A percentile compares a stretch with the other conserved stretches of the same genome.
These are phyloP conservation scores for Taenioides sp. DNA, from an alignment of 2,797 vertebrate genomes.

Conservation along the genomic window DNA sequence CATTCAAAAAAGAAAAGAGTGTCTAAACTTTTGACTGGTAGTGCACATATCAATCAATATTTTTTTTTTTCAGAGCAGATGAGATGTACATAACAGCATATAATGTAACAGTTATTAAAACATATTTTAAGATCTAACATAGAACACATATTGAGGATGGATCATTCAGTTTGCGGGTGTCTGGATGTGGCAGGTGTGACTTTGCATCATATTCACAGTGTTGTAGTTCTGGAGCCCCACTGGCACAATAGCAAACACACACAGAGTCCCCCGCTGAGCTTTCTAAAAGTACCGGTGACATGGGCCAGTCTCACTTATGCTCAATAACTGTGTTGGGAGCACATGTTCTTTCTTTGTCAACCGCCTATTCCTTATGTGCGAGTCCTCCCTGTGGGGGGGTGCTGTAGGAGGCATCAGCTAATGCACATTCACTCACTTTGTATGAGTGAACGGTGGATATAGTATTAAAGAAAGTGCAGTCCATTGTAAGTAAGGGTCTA, in stretches of 20 bases:
- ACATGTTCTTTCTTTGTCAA: conserved; percentile 49
- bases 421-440: conserved; percentile 23
- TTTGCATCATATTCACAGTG: conserved; percentile 23
- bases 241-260: conserved; percentile 32
- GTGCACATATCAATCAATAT: no score
- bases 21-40: no score
- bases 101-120: not conserved
- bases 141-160: not conserved
- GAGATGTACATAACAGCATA: no score
- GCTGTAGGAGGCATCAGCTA: conserved; percentile 44
- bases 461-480: not conserved
- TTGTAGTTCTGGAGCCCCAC: conserved; percentile 32
- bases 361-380: conserved; percentile 30
- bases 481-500: not conserved
- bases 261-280: conserved; percentile 34
- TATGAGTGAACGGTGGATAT: not conserved
- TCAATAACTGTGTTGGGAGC: conserved; percentile 37
- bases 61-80: no score
- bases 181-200: conserved; percentile 60
- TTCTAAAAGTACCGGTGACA: conserved; percentile 39
- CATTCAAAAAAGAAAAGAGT: no score
- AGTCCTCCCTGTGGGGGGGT: conserved; percentile 43
- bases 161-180: conserved; percentile 40
- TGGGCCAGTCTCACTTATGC: conserved; percentile 28
- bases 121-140: not conserved